Base-by-base conservation (phyloP, 2,113 vertebrate species). In the Pagrus major region DNA sequence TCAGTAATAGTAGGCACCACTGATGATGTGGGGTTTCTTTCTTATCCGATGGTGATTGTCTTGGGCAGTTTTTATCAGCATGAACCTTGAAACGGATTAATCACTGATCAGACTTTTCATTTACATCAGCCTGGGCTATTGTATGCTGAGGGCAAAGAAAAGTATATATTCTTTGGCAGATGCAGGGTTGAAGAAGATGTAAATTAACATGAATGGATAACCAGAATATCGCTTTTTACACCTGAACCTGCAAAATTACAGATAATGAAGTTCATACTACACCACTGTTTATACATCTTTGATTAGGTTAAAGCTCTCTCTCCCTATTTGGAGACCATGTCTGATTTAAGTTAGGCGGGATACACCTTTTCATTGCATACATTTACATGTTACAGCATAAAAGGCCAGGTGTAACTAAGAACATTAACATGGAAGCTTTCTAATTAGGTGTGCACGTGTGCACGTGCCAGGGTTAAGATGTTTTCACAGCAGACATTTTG, bases 71-170 rank as follows among this genome's bases (percentile, higher is more conserved):
- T 4, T 20, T 59, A 42, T 83, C 85, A 51, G 29, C 20, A 15
- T 64, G 44, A 41, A 71, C 73, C n/a, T 55, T 83, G 37, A 66
- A 37, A 31, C 33, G 33, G 23, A 42, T 37, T 12, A 2, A 42
- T 54, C n/a, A 70, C 29, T 37, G 9, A 58, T 55, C 9, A 54
- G 0, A 25, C 5, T 21, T 51, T 46, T 55, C 8, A 35, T n/a
- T 55, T 23, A 23, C n/a, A 69, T 12, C 10, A 21, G 9, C 16
- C 3, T 37, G 23, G 11, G 0, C 11, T 35, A 6, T 37, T 52
- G n/a, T 27, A 16, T 29, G 14, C 2, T 1, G 1, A 10, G 44
- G 51, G 4, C 11, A 14, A 35, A 33, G 4, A n/a, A 71, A 31
- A 33, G 20, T 1, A 15, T 16, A 31, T 29, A 1, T 47, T 9